A percentile compares a stretch with the other conserved stretches of the same genome.
phyloP scores from a whole-genome alignment of 2,113 vertebrate genomes.

The Ctenodactylus gundi region DNA sequence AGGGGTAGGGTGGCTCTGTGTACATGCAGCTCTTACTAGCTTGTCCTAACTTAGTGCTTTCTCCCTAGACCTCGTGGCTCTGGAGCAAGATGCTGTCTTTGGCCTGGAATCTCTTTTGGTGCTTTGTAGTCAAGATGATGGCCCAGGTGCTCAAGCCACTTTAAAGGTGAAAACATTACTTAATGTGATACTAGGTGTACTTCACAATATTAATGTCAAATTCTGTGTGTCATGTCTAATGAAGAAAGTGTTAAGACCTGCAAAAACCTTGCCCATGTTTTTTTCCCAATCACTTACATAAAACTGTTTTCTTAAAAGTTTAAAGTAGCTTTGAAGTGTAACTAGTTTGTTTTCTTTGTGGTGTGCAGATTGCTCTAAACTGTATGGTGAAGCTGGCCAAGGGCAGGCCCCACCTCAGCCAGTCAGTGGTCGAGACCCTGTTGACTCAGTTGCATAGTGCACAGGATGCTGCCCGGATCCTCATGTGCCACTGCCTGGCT shows the following conservation, averaged over 20 bases:
- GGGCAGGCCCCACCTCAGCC: conserved; percentile 93
- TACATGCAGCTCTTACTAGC: not conserved
- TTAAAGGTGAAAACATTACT: conserved; percentile 89
- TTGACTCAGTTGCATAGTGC: conserved; percentile 92
- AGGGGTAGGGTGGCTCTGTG: not conserved
- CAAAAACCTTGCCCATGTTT: not conserved
- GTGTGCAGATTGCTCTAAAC: conserved; percentile 89
- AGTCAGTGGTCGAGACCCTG: conserved; percentile 93
- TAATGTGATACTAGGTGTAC: not conserved
- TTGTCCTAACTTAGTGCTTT: not conserved
- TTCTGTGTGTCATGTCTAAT: not conserved
- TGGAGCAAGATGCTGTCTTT: conserved; percentile 97
- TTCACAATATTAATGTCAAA: not conserved
- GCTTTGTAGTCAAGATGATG: conserved; percentile 95
- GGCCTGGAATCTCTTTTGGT: conserved; percentile 95
- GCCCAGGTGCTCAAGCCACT: conserved; percentile 89
- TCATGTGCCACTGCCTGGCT: conserved; percentile 95
- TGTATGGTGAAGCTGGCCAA: conserved; percentile 95
- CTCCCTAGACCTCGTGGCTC: conserved; percentile 88
- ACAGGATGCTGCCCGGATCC: conserved; percentile 90
- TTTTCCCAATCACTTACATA: not conserved
- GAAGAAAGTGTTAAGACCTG: not conserved
- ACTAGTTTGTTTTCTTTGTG: conserved; percentile 3
- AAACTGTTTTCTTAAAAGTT: not conserved
- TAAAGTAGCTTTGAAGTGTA: not conserved